phyloP scores from a whole-genome alignment of 2,888 invertebrate species.

The Ceramica pisi region DNA sequence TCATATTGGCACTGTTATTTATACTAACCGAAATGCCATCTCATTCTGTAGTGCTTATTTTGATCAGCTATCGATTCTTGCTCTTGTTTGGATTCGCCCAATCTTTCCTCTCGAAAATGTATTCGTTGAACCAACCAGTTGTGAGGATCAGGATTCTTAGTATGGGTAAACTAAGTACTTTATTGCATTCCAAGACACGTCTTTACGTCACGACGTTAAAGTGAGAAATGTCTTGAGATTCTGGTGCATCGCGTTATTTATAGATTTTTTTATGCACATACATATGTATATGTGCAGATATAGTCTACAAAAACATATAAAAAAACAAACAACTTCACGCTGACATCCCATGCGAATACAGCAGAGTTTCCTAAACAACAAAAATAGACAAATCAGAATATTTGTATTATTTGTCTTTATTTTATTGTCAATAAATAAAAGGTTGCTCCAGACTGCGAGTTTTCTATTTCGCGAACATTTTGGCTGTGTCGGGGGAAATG shows the following conservation, averaged over 20 bases:
- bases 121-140: not conserved
- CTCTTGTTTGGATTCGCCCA: not conserved
- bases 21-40: slow-evolving; percentile 5
- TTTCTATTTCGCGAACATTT: slow-evolving; percentile 60
- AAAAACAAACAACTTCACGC: slow-evolving; percentile 13
- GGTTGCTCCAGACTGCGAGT: slow-evolving; percentile 30
- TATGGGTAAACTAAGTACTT: not conserved
- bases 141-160: not conserved
- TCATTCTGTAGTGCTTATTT: slow-evolving; percentile 22
- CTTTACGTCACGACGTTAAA: too few relatives aligned
- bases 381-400: slow-evolving; percentile 46
- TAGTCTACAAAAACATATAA: not conserved
- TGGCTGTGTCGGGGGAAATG: slow-evolving; percentile 60
- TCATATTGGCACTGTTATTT: not conserved
- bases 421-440: slow-evolving; percentile 56
- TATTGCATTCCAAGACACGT: not conserved
- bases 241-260: not conserved
- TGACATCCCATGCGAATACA: slow-evolving; percentile 15
- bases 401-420: slow-evolving; percentile 51
- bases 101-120: not conserved
- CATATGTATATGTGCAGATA: not conserved
- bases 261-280: too few relatives aligned
- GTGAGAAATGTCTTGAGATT: too few relatives aligned
- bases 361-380: slow-evolving; percentile 31
- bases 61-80: slow-evolving; percentile 16